Base-by-base conservation (phyloP, 2,797 vertebrate species). In the Phaenicophaeus curvirostris region DNA sequence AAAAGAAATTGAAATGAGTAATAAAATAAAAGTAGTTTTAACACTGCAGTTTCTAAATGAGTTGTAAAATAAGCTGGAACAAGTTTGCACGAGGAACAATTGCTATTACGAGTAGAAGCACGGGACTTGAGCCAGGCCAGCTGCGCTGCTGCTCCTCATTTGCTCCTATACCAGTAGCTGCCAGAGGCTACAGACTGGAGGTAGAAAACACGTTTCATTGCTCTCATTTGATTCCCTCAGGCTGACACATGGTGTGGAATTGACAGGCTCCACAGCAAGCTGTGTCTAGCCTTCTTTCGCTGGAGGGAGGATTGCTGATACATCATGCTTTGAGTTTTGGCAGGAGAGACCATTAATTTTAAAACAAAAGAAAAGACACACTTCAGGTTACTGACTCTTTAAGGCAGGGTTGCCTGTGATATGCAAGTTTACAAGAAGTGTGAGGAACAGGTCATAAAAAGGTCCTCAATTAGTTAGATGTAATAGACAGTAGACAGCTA, bases 1-100 rank as follows among this genome's bases (percentile, higher is more conserved):
- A 86, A 89, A 87, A 24, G 42, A 35, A 67, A 85, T 23, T 92
- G 39, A 89, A 94, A 91, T 27, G 44, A 75, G 39, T 50, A 86
- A 67, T 71, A 62, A 87, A 93, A 93, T 84, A 81, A 75, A 62
- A 89, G 35, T 65, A 76, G 67, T 53, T 95, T 94, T 87, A 92
- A 91, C 73, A 85, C 7, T 44, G 39, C 59, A 58, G 59, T 73
- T 92, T 93, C 67, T 88, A 92, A 95, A 88, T 68, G 53, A 83
- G 51, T 81, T 90, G 69, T 69, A 91, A 93, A 96, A 88, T 92
- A 95, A 91, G 58, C 67, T 76, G 54, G 42, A 57, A 87, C 72
- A 83, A 87, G 85, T 85, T 63, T 89, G 44, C 77, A 75, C 0
- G 14, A 84, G 76, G 81, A 96, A 81, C 66, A 74, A 69, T 94